Evolutionary conservation across 2,113 vertebrate species (phyloP).

Genomic region (Ciconia boyciana): DNA sequence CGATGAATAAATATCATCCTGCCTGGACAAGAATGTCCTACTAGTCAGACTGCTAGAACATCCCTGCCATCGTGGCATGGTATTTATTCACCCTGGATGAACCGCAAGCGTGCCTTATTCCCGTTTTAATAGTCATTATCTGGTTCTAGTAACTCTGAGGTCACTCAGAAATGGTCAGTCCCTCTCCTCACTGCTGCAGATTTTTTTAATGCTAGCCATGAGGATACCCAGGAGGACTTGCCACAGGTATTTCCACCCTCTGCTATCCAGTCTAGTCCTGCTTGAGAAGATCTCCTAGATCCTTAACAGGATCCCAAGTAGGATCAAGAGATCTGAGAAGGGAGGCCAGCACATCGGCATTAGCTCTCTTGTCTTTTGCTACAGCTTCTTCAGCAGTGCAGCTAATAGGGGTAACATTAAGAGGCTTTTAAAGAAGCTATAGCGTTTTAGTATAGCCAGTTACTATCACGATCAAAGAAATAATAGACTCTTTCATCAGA

Average conservation of each 20-base stretch:
- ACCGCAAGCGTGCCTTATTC: background rate
- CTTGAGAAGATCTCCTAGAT: background rate
- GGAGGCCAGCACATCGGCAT: background rate
- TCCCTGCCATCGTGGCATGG: background rate
- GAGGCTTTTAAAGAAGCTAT: background rate
- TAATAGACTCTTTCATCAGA: background rate
- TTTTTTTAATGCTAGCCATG: background rate
- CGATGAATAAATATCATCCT: background rate
- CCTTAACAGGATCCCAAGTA: background rate
- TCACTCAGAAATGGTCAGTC: background rate
- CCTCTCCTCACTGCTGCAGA: background rate
- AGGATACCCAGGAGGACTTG: background rate
- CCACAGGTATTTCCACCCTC: background rate
- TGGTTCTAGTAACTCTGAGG: background rate
- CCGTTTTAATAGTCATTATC: background rate
- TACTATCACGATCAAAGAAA: constrained; percentile 35
- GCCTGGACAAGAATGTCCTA: background rate
- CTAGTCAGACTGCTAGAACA: background rate
- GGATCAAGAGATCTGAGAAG: background rate
- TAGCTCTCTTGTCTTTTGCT: background rate
- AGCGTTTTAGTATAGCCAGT: background rate
- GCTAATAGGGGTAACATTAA: background rate
- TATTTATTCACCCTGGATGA: background rate
- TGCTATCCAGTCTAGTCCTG: background rate
- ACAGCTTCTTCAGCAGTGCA: background rate